phyloP scores from a whole-genome alignment of 1,140 invertebrate species.

The Drosophila nigrodunni region DNA sequence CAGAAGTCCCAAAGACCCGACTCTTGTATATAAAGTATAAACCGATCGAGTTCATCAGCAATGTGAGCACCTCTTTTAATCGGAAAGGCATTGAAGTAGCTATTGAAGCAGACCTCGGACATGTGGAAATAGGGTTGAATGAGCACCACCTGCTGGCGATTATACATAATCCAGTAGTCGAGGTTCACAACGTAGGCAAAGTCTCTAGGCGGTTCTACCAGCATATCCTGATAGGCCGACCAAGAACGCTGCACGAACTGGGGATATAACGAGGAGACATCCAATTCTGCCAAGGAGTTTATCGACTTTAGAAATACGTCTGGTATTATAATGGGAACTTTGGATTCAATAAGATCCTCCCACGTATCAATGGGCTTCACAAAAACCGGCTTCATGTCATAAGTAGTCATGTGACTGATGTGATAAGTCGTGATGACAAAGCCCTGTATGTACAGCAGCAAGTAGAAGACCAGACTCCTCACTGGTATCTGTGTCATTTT shows the following conservation, averaged over 20 bases:
- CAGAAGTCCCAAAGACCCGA: constrained; percentile 64
- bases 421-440: constrained; percentile 74
- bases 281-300: constrained; percentile 25
- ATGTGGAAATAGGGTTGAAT: constrained; percentile 73
- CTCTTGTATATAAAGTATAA: constrained; percentile 50
- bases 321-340: constrained; percentile 60
- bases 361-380: constrained; percentile 60
- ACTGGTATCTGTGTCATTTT: constrained; percentile 46
- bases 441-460: constrained; percentile 56
- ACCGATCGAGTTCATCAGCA: constrained; percentile 36
- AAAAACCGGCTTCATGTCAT: constrained; percentile 76
- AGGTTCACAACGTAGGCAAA: constrained; percentile 69
- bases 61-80: constrained; percentile 46
- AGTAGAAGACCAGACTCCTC: constrained; percentile 59
- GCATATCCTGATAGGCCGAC: constrained; percentile 57
- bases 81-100: constrained; percentile 54
- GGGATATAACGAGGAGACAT: constrained; percentile 49
- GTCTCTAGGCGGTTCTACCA: constrained; percentile 46
- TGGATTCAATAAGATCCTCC: constrained; percentile 57
- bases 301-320: constrained; percentile 47
- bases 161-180: constrained; percentile 59
- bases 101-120: constrained; percentile 66
- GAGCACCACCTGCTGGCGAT: constrained; percentile 59
- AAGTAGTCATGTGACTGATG: constrained; percentile 70
- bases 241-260: constrained; percentile 52